Evolutionary conservation across 2,797 vertebrate species (phyloP).

Genomic region (Lutjanus campechanus): DNA sequence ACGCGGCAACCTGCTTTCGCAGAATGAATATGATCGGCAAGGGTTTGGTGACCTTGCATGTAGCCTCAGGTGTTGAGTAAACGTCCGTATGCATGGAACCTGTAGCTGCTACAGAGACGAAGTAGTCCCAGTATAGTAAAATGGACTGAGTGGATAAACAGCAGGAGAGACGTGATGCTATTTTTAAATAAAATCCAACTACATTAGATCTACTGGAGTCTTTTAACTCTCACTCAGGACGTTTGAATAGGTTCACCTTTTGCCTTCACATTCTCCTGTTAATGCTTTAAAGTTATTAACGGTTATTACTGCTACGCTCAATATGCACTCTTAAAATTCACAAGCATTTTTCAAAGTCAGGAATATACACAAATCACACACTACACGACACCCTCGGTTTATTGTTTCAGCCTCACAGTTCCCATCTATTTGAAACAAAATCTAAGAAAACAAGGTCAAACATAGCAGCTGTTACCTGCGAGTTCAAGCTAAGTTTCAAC

Average conservation of each 20-base stretch:
- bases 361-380: conserved; percentile 30
- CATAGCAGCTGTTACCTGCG: conserved; percentile 42
- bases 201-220: background rate
- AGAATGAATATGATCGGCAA: background rate
- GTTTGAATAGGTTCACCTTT: conserved; percentile 19
- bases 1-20: background rate
- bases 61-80: background rate
- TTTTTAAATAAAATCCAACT: conserved; percentile 2
- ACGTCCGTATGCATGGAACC: background rate
- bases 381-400: conserved; percentile 30
- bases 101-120: background rate
- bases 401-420: conserved; percentile 46
- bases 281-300: conserved; percentile 7
- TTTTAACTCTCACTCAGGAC: background rate
- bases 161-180: background rate
- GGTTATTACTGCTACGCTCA: conserved; percentile 5
- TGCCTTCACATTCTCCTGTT: conserved; percentile 8
- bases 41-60: background rate
- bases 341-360: conserved; percentile 27
- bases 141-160: background rate
- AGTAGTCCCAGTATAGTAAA: background rate
- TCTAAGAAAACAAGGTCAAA: conserved; percentile 63
- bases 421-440: conserved; percentile 72
- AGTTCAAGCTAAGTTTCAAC: conserved; percentile 39
- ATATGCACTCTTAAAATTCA: conserved; percentile 23